These are phyloP conservation scores for Myiopsitta monachus DNA, from an alignment of 2,113 vertebrate genomes.

Conservation along the genomic window DNA sequence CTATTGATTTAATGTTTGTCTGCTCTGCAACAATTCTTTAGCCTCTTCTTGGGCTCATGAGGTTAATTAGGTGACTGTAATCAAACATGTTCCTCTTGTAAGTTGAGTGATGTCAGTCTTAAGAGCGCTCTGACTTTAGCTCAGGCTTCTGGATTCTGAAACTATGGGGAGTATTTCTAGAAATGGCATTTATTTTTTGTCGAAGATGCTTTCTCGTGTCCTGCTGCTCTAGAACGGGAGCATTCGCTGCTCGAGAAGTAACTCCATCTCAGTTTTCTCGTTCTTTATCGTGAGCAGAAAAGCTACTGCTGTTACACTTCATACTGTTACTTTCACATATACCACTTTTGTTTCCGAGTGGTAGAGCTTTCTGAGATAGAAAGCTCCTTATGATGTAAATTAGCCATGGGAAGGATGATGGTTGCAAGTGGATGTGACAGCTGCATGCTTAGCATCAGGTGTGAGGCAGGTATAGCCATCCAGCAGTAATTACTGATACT, in stretches of 20 bases:
- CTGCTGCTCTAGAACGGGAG: neutral
- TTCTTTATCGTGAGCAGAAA: neutral
- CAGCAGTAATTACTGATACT: neutral
- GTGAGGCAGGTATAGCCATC: neutral
- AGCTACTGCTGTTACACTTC: neutral
- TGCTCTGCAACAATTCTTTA: neutral
- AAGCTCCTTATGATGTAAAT: neutral
- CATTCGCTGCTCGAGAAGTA: neutral
- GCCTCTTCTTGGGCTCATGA: neutral
- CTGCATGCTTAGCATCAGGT: neutral
- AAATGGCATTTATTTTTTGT: neutral
- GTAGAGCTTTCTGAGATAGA: neutral
- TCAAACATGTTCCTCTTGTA: neutral
- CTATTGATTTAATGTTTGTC: neutral
- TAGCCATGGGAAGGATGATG: neutral
- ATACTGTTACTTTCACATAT: neutral
- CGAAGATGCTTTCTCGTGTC: neutral
- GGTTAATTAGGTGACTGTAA: neutral
- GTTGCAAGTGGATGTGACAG: neutral
- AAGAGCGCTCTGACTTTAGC: neutral
- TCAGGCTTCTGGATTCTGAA: neutral
- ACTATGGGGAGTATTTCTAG: neutral
- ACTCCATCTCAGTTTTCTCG: neutral
- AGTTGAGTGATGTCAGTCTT: neutral
- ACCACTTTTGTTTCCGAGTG: neutral